phyloP scores from a whole-genome alignment of 1,140 invertebrate genomes.

The Batillaria attramentaria region DNA sequence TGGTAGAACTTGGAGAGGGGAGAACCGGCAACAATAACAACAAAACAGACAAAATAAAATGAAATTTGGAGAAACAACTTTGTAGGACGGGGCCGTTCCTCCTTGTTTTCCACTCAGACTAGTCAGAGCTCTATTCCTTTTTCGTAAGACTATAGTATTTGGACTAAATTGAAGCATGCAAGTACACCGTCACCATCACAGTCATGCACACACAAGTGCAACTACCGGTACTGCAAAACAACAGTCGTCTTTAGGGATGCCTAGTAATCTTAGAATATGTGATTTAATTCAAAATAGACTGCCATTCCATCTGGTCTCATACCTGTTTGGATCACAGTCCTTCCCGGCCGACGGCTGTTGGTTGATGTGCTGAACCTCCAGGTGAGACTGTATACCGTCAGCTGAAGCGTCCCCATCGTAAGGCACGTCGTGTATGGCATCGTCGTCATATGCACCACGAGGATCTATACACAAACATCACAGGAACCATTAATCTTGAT shows the following conservation, averaged over 20 bases:
- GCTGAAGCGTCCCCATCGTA: background rate
- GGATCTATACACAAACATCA: background rate
- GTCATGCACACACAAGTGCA: background rate
- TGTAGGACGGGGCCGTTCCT: too few relatives aligned
- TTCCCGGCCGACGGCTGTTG: slow-evolving; percentile 19
- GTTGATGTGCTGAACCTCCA: slow-evolving; percentile 26
- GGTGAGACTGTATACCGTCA: background rate
- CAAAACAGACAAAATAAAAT: too few relatives aligned
- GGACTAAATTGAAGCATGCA: background rate
- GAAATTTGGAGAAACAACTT: too few relatives aligned
- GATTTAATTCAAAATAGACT: too few relatives aligned
- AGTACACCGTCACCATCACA: background rate
- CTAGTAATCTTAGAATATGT: background rate
- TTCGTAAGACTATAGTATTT: background rate
- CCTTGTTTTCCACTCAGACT: too few relatives aligned
- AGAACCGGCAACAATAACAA: too few relatives aligned
- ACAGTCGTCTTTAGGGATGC: background rate
- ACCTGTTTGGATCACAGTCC: slow-evolving; percentile 37
- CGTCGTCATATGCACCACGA: background rate
- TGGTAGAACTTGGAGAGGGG: too few relatives aligned
- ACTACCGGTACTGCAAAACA: background rate
- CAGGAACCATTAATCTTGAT: too few relatives aligned
- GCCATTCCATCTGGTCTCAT: background rate
- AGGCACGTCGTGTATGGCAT: background rate
- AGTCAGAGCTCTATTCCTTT: too few relatives aligned